Conservation (phyloP, 1,140 invertebrate genomes). For the Mizuhopecten yessoensis region DNA sequence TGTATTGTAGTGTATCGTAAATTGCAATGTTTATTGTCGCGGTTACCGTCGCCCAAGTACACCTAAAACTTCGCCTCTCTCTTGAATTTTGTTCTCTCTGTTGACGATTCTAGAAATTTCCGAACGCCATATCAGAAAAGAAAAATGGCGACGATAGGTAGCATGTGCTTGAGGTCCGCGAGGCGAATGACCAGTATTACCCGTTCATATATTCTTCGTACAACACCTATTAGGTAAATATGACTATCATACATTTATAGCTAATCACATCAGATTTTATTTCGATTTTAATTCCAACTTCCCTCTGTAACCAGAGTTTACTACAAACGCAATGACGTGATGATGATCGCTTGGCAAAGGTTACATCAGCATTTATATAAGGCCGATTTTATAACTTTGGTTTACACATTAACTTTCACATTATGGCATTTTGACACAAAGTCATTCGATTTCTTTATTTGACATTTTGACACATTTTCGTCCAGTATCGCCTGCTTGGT, state of each 20-base stretch:
- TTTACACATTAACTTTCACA: background rate
- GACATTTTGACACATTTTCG: background rate
- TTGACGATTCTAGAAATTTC: background rate
- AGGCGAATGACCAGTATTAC: slow-evolving; percentile 41
- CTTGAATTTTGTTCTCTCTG: background rate
- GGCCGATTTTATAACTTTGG: background rate
- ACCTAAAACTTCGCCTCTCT: background rate
- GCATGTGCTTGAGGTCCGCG: slow-evolving; percentile 62
- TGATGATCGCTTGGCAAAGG: background rate
- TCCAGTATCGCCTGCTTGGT: too few relatives aligned
- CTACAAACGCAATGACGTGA: too few relatives aligned
- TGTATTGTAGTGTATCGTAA: too few relatives aligned
- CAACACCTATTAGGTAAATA: background rate
- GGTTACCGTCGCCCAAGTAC: background rate
- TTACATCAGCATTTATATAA: background rate
- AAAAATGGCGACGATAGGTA: slow-evolving; percentile 61
- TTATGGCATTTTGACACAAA: background rate
- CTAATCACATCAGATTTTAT: background rate
- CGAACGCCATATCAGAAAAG: background rate
- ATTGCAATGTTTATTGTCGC: too few relatives aligned
- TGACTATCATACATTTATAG: background rate
- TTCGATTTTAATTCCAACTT: too few relatives aligned
- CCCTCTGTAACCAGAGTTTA: too few relatives aligned
- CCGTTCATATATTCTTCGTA: background rate
- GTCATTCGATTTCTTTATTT: too few relatives aligned